These are phyloP conservation scores for Paguma larvata DNA, from an alignment of 2,797 vertebrate genomes.

Conservation along the genomic window DNA sequence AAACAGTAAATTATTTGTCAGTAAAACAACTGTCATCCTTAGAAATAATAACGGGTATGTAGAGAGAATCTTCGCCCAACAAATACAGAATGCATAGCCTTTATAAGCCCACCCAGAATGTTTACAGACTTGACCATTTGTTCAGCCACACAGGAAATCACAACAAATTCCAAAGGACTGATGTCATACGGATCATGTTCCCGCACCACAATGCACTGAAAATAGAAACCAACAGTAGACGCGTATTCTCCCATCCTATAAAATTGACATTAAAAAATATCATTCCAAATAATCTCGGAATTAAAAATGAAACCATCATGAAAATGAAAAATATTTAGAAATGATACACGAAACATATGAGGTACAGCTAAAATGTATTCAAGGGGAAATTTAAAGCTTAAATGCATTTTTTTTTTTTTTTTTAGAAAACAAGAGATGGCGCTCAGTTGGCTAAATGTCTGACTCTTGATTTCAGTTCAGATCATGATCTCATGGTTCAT, in stretches of 20 bases:
- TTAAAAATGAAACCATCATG: constrained; percentile 41
- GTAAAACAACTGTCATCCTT: background rate
- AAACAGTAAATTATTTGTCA: constrained; percentile 38
- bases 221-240: constrained; percentile 60
- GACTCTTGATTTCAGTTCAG: too few relatives aligned
- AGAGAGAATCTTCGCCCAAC: constrained; percentile 1
- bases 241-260: background rate
- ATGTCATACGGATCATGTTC: background rate
- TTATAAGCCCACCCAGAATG: background rate
- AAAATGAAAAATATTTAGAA: constrained; percentile 65
- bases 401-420: background rate
- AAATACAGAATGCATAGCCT: background rate
- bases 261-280: constrained; percentile 20
- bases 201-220: constrained; percentile 52
- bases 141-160: constrained; percentile 61
- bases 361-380: background rate
- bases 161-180: constrained; percentile 62
- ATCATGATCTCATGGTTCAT: too few relatives aligned
- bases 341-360: background rate
- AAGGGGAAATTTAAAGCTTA: background rate
- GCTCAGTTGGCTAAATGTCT: too few relatives aligned
- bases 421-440: background rate
- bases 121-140: constrained; percentile 25
- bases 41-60: background rate
- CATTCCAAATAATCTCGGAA: constrained; percentile 2